Evolutionary conservation across 2,113 vertebrate genomes (phyloP), one percentile per base, ranked within the genome.

Genomic region (Pterophyllum scalare): DNA sequence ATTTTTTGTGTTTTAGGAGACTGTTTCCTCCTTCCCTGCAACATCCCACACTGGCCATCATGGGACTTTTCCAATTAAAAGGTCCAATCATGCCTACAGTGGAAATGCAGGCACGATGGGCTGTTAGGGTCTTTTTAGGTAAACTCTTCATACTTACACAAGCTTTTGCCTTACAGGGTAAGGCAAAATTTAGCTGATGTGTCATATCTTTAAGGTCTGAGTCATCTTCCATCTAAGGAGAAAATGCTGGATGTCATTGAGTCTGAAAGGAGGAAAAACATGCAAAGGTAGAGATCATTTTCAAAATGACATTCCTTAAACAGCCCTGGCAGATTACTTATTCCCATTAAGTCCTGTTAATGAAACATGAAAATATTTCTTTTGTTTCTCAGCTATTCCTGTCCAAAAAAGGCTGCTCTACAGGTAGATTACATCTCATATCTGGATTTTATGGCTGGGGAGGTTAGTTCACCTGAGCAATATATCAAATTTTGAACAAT

Each of bases 31-130:
- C 96, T 1, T 89, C 95, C 12, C 87, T 98, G 38, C 94, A 97
- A 87, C 96, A 85, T 22, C 96, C 97, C 0, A 98, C 98, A 0
- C 88, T 99, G 90, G 97, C 97, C 17, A 72, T 99, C 75, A 93
- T 98, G 0, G 98, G 97, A 57, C 75, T 97, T 57, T 19, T 98
- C 59, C 95, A 96, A 61, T 84, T 95, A 2, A 77, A 93, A 22
- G 98, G 98, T 11, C 94, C 98, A 24, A 94, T 97, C 58, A 97
- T 98, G 96, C 96, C 98, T 5, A 31, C 95, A 72, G 90, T 96
- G 0, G 98, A 99, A 92, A 91, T 99, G 85, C 98, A 99, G 90
- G 96, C 94, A n/a, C 96, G 97, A 57, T 99, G 97, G 97, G 97
- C 94, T 61, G 93, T 95, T 1, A 95, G 80, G 0, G 91, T 97